These are phyloP conservation scores for Blennius ocellaris DNA, from an alignment of 2,113 vertebrate species.

Conservation along the genomic window DNA sequence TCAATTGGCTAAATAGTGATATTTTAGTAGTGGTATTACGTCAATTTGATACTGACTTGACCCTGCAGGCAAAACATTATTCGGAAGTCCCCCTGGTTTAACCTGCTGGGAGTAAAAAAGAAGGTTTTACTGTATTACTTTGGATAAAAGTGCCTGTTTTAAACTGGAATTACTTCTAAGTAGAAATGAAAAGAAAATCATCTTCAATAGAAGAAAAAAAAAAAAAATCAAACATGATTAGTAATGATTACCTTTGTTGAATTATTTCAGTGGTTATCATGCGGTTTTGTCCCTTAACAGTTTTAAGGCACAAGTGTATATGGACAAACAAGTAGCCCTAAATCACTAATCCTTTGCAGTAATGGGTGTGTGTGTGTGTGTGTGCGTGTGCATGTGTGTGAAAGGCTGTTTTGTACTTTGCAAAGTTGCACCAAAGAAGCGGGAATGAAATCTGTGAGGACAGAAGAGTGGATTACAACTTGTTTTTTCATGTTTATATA, in stretches of 20 bases:
- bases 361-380: too few species aligned
- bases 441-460: not conserved
- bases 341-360: not conserved
- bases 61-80: slow-evolving; percentile 16
- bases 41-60: slow-evolving; percentile 4
- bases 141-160: slow-evolving; percentile 5
- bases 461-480: slow-evolving; percentile 16
- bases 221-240: too few species aligned
- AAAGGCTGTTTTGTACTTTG: slow-evolving; percentile 3
- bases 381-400: too few species aligned
- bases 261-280: not conserved
- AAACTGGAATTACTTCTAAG: not conserved
- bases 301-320: not conserved
- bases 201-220: not conserved
- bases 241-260: too few species aligned
- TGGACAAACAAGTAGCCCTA: not conserved
- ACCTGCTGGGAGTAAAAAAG: slow-evolving; percentile 15
- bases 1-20: slow-evolving; percentile 56
- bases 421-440: slow-evolving; percentile 5
- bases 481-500: slow-evolving; percentile 45
- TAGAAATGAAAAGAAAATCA: not conserved
- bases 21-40: slow-evolving; percentile 29
- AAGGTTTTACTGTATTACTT: not conserved
- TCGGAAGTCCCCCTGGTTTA: not conserved
- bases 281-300: not conserved